A percentile compares a stretch with the other conserved stretches of the same genome.
phyloP scores from a whole-genome alignment of 2,113 vertebrate species.

The Tragulus kanchil region DNA sequence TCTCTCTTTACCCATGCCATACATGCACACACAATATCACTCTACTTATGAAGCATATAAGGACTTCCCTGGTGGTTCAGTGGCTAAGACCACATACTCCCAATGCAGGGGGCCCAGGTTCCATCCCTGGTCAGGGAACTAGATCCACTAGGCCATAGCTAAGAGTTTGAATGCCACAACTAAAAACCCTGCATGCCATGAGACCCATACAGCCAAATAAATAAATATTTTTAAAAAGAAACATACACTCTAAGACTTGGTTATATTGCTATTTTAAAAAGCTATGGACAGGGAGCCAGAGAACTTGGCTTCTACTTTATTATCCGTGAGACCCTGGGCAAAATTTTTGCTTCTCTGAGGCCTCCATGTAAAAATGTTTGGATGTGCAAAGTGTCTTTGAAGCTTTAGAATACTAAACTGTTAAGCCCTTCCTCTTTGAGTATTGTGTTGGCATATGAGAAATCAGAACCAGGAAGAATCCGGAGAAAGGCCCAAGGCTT shows the following conservation, averaged over 20 bases:
- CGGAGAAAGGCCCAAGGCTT: constrained; percentile 21
- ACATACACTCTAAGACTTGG: not conserved
- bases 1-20: not conserved
- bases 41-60: not conserved
- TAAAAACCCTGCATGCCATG: not conserved
- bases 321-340: not conserved
- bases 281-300: not conserved
- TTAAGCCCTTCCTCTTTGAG: constrained; percentile 52
- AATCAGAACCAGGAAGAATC: constrained; percentile 13
- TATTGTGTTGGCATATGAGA: constrained; percentile 15
- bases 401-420: constrained; percentile 49
- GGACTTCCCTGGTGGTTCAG: not conserved
- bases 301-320: not conserved
- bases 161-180: not conserved
- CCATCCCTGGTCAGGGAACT: not conserved
- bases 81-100: not conserved
- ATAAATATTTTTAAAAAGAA: not conserved
- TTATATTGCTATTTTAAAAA: constrained; percentile 27
- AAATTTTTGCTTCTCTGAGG: not conserved
- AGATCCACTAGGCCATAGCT: not conserved
- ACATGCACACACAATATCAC: not conserved
- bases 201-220: not conserved
- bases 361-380: not conserved
- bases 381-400: constrained; percentile 47
- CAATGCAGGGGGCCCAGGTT: not conserved